Evolutionary conservation across 2,888 invertebrate genomes (phyloP).

Genomic region (Oscheius sp.): DNA sequence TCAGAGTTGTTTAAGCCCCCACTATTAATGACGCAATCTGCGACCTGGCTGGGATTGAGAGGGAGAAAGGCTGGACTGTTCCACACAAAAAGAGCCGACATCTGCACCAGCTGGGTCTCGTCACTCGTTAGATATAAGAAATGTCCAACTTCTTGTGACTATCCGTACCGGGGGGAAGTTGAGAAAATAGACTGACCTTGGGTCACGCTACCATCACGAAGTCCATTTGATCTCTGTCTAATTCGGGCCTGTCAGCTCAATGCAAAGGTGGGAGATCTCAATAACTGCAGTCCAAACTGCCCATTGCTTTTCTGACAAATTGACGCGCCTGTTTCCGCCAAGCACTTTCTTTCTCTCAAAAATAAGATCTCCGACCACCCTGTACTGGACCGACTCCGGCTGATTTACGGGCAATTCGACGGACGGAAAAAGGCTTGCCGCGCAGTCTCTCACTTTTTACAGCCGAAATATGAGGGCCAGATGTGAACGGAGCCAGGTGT

Average conservation of each 20-base stretch:
- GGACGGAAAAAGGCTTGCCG: slow-evolving; percentile 23
- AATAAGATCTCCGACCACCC: slow-evolving; percentile 3
- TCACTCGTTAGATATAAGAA: too few relatives aligned
- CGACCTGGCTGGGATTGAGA: slow-evolving; percentile 21
- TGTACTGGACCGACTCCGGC: background rate
- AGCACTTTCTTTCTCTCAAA: background rate
- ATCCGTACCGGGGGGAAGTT: too few relatives aligned
- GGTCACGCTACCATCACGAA: slow-evolving; percentile 16
- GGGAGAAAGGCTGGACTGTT: background rate
- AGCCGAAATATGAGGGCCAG: slow-evolving; percentile 36
- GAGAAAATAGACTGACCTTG: background rate
- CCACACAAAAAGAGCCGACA: background rate
- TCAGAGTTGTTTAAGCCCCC: slow-evolving; percentile 22
- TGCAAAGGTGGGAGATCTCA: background rate
- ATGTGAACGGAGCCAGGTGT: slow-evolving; percentile 6
- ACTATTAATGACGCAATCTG: slow-evolving; percentile 31
- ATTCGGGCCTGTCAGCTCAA: slow-evolving; percentile 1
- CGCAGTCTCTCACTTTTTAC: slow-evolving; percentile 35
- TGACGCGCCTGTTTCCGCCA: slow-evolving; percentile 21
- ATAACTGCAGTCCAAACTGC: background rate
- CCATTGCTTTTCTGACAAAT: slow-evolving; percentile 27
- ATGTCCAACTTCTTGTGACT: too few relatives aligned
- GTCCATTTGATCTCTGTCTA: slow-evolving; percentile 5
- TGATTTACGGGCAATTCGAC: slow-evolving; percentile 25
- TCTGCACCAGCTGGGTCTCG: too few relatives aligned